Base-by-base conservation (phyloP, 2,888 invertebrate genomes). In the Melikaiella ostensackeni region DNA sequence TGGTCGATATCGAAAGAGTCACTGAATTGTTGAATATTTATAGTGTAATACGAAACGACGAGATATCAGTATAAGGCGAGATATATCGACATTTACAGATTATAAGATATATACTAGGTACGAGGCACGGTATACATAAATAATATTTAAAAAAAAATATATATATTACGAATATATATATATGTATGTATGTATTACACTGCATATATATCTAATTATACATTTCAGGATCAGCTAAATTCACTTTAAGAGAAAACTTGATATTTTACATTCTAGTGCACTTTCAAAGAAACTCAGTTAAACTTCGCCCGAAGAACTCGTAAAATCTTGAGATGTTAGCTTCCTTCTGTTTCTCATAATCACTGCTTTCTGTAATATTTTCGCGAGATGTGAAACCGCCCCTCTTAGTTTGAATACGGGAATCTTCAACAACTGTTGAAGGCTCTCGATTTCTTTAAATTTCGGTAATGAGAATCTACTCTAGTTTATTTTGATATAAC, bases 21-120 rank as follows among this genome's bases (percentile, higher is more conserved):
- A 77, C 75, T 80, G 84, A 85, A 86, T 87, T 86, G 84, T 85
- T 85, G 86, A 86, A 84, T 85, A 84, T 85, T 86, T 85, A 80
- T 84, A 86, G 84, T 83, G 79, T 64, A 79, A 83, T 35, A 75
- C 66, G 64, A 75, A 83, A 85, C 81, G 75, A 85, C 81, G 75
- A 82, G 76, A 73, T 79, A 80, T 82, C 70, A 75, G 70, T 66
- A 74, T 84, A 85, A 82, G 80, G 63, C 62, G 75, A 83, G 76
- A 70, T 79, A 80, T 81, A 81, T 78, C 78, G 75, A 83, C 84
- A 85, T 85, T 84, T 84, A 83, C 80, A 83, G 80, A 83, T 79
- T 81, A 82, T 76, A 81, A 84, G 76, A 82, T 81, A 50, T 50
- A 38, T 79, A 78, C 82, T 84, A 84, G 82, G 80, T 81, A 82